Evolutionary conservation across 2,113 vertebrate species (phyloP), one percentile per base, ranked within the genome.

Genomic region (Hemiprocne comata): DNA sequence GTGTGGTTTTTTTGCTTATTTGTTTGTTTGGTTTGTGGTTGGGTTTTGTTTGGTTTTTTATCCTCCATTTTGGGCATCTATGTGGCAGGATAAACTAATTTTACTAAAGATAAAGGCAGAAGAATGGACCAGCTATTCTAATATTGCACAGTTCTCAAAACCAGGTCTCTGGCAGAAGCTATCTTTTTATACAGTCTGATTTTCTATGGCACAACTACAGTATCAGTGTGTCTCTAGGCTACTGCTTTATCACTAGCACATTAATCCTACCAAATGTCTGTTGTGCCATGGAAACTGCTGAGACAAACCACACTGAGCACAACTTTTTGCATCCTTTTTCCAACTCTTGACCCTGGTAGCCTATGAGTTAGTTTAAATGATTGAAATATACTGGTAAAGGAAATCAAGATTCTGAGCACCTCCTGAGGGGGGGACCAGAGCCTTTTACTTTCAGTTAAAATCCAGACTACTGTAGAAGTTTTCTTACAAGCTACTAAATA

Each of bases 141-240:
- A 34, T 91, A 84, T 10, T 67, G 29, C 57, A 29, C 42, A 40
- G 11, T 51, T 87, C 69, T 90, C 72, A 88, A 61, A 91, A 90
- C 53, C 19, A 75, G 31, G 24, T 81, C 18, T 81, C 38, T 81
- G 40, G 26, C 91, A 93, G 72, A 74, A 51, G 46, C 23, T 46
- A 77, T 61, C 34, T 78, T 90, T 94, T 84, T 65, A 69, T 65
- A 51, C 40, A 69, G 42, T 54, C 44, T 90, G 60, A 84, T 96
- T 93, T 95, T 90, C 55, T 81, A 40, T 57, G 73, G 57, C 62
- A 89, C 61, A 65, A 25, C 65, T 86, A 78, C 58, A 75, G 72
- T 84, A 89, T 87, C 82, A 40, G n/a, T 83, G 61, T 81, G 69
- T 93, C 72, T 94, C 79, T 81, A 84, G 83, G 90, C 85, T 96